Percentiles rank a stretch among this genome's conserved stretches.
Conservation (phyloP, 2,113 vertebrate species). For the Esox niger region DNA sequence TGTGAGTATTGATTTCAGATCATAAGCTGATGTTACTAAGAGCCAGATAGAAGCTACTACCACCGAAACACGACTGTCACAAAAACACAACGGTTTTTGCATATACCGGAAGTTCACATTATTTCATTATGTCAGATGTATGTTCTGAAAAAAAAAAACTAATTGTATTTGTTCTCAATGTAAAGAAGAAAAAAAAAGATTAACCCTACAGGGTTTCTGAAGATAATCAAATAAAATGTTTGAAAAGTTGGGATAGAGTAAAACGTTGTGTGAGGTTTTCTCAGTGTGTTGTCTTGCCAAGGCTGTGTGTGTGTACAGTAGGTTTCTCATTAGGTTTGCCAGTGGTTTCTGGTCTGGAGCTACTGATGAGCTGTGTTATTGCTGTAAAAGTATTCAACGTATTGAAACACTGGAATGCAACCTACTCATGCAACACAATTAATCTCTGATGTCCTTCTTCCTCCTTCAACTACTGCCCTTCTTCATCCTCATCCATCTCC, state of each 20-base stretch:
- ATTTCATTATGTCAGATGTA: constrained; percentile 48
- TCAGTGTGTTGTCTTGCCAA: constrained; percentile 67
- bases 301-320: constrained; percentile 31
- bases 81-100: constrained; percentile 29
- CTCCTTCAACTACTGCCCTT: constrained; percentile 8
- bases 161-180: constrained; percentile 69
- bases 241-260: constrained; percentile 49
- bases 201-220: constrained; percentile 49
- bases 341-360: constrained; percentile 46
- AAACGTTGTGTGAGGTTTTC: constrained; percentile 58
- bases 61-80: constrained; percentile 48
- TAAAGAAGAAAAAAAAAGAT: constrained; percentile 33
- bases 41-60: constrained; percentile 52
- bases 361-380: constrained; percentile 59
- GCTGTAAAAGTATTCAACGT: constrained; percentile 53
- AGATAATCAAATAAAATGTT: constrained; percentile 58
- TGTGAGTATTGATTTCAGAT: constrained; percentile 54
- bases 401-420: constrained; percentile 57
- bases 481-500: too few relatives aligned
- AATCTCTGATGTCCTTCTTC: constrained; percentile 39
- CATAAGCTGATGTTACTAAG: constrained; percentile 53
- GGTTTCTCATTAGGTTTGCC: constrained; percentile 57
- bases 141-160: constrained; percentile 40
- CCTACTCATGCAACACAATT: constrained; percentile 67
- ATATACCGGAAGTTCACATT: constrained; percentile 42